Evolutionary conservation across 2,888 invertebrate species (phyloP).

Genomic region (Epistrophella euchroma): DNA sequence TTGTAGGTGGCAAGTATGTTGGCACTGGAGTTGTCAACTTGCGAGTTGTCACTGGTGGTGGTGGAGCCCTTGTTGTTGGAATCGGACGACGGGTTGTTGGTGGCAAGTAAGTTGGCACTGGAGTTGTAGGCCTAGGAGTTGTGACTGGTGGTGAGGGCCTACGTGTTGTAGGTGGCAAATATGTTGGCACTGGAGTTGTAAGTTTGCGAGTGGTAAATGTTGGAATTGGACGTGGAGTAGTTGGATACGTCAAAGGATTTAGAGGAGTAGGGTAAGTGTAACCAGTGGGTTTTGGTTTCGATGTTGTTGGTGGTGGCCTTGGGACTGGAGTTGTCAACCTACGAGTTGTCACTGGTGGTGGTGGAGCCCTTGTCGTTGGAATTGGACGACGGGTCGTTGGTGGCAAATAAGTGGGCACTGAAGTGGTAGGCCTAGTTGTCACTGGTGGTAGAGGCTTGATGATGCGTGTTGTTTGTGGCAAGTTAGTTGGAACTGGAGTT

Average conservation of each 20-base stretch:
- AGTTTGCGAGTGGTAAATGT: conserved; percentile 56
- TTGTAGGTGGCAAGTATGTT: conserved; percentile 59
- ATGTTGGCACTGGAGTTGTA: conserved; percentile 27
- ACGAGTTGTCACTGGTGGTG: neutral
- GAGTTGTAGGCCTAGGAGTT: conserved; percentile 42
- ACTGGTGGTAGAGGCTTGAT: conserved; percentile 31
- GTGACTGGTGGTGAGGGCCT: conserved; percentile 37
- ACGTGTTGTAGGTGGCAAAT: conserved; percentile 43
- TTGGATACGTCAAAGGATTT: conserved; percentile 41
- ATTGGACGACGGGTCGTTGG: conserved; percentile 77
- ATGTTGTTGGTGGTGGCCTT: conserved; percentile 71
- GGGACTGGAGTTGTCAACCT: conserved; percentile 13
- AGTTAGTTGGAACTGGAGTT: neutral
- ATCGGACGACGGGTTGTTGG: conserved; percentile 36
- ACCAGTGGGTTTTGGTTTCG: conserved; percentile 31
- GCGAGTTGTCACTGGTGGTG: conserved; percentile 40
- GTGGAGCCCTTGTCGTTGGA: conserved; percentile 78
- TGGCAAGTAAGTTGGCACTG: conserved; percentile 76
- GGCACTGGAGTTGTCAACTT: conserved; percentile 62
- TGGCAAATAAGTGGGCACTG: conserved; percentile 56
- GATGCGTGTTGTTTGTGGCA: conserved; percentile 28
- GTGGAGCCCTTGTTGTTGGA: neutral
- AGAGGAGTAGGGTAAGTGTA: conserved; percentile 43
- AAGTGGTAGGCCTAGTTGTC: conserved; percentile 35
- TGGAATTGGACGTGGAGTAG: conserved; percentile 60